Evolutionary conservation across 1,140 invertebrate species (phyloP).

Genomic region (Cataglyphis hispanica): DNA sequence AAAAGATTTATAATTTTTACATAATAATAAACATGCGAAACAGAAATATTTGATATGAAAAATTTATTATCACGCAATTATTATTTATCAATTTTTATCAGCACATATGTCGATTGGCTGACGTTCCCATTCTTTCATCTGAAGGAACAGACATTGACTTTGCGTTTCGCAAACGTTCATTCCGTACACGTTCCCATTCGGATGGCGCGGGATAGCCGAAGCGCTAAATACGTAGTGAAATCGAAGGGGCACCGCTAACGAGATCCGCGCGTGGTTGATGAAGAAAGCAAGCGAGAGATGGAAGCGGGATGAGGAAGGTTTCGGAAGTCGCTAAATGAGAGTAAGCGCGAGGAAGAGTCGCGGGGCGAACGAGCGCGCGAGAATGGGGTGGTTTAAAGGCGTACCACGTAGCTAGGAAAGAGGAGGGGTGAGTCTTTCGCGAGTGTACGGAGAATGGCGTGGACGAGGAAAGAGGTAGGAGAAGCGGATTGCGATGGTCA

Average conservation of each 20-base stretch:
- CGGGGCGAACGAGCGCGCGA: constrained; percentile 48
- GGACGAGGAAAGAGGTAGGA: constrained; percentile 33
- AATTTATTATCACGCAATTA: not conserved
- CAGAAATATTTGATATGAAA: not conserved
- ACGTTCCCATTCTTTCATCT: constrained; percentile 8
- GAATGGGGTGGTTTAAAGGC: constrained; percentile 79
- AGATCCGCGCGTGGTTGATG: constrained; percentile 38
- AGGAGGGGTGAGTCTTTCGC: constrained; percentile 55
- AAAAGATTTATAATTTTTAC: not conserved
- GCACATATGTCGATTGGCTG: not conserved
- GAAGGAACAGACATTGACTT: not conserved
- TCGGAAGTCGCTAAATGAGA: constrained; percentile 53
- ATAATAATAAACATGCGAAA: not conserved
- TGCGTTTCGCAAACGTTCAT: not conserved
- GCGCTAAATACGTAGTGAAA: constrained; percentile 14
- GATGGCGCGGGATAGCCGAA: not conserved
- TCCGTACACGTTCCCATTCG: constrained; percentile 39
- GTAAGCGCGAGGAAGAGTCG: constrained; percentile 43
- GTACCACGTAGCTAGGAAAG: constrained; percentile 74
- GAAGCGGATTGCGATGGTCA: constrained; percentile 74
- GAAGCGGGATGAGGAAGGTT: constrained; percentile 2
- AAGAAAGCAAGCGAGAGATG: constrained; percentile 36
- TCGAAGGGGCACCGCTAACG: constrained; percentile 41
- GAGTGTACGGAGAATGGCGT: constrained; percentile 34
- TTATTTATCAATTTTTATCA: not conserved